Percentiles rank a stretch among this genome's conserved stretches.
These are phyloP conservation scores for Drosophila kuntzei DNA, from an alignment of 2,888 invertebrate species.

Conservation along the genomic window DNA sequence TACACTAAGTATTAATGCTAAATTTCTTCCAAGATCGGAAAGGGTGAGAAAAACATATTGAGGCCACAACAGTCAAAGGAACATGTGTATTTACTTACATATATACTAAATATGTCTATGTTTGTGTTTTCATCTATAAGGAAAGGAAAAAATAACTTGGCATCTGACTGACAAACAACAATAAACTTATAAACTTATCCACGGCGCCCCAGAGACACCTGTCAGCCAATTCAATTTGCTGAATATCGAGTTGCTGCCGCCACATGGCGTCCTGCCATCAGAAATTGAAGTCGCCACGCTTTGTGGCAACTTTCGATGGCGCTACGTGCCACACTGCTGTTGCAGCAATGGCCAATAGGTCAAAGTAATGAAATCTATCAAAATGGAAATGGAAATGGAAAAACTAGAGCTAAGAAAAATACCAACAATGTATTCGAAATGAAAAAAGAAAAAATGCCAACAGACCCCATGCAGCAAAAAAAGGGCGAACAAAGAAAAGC, in stretches of 20 bases:
- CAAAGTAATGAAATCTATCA: slow-evolving; percentile 35
- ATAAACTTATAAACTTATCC: slow-evolving; percentile 41
- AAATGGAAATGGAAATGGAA: slow-evolving; percentile 7
- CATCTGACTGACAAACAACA: slow-evolving; percentile 38
- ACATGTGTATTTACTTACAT: slow-evolving; percentile 4
- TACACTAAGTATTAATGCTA: not conserved
- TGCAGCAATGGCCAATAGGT: slow-evolving; percentile 20
- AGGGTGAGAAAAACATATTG: not conserved
- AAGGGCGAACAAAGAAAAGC: slow-evolving; percentile 1
- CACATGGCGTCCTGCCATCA: slow-evolving; percentile 28
- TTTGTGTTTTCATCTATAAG: not conserved
- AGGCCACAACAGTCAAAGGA: slow-evolving; percentile 1
- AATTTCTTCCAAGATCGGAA: not conserved
- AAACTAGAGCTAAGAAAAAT: slow-evolving; percentile 10
- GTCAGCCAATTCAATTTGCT: slow-evolving; percentile 68
- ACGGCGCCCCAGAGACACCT: slow-evolving; percentile 62
- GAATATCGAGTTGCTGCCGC: slow-evolving; percentile 45
- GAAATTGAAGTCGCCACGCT: slow-evolving; percentile 22
- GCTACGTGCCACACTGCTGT: slow-evolving; percentile 34
- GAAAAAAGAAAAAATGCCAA: slow-evolving; percentile 32
- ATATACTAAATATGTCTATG: not conserved
- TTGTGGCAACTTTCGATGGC: slow-evolving; percentile 14
- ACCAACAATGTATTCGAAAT: slow-evolving; percentile 27
- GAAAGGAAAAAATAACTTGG: slow-evolving; percentile 10
- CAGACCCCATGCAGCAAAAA: not conserved